Base-by-base conservation (phyloP, 92 coral and sea anemone genomes). In the Heteractis magnifica region DNA sequence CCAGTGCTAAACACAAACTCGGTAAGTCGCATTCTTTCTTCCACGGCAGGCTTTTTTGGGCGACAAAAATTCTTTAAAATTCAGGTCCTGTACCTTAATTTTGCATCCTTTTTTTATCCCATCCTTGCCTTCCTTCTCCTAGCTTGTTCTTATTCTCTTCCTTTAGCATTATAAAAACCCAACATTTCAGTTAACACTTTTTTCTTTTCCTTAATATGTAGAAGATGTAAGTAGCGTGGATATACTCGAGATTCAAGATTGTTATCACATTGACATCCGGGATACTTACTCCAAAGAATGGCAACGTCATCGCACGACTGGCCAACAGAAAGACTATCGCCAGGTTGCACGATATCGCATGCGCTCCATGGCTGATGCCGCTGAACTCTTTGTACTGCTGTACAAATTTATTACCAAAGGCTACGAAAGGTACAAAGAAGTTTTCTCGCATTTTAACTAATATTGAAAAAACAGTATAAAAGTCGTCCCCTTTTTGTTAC, bases 291-390 rank as follows among this genome's bases (percentile, higher is more conserved):
- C 90, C 86, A 97, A 92, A 83, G 94, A 92, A 83, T 89, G 94
- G 94, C 90, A 95, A 64, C 95, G 93, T 85, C 98, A 94, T 83
- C 89, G 81, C 59, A 75, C 92, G 21, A 78, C 77, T 76, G 82
- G 73, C n/a, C 79, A 76, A 21, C 89, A 74, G 49, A 78, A 20
- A 48, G 94, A 92, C 88, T 94, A 89, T 84, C 92, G 89, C 68
- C 98, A 96, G 71, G 97, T 96, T 53, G 99, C 99, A 0, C 82
- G 92, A 44, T 96, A 96, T 86, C 94, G 93, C 91, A 96, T 96
- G 98, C 95, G 98, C 81, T 90, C 99, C 13, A 87, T 88, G 77
- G 90, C 90, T 21, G 99, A 96, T 84, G 97, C 99, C 82, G 95
- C 98, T 85, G 98, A 92, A 49, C 87, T 96, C 76, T 96, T 96